These are phyloP conservation scores for Camponotus vicinus DNA, from an alignment of 1,140 invertebrate genomes.

Conservation along the genomic window DNA sequence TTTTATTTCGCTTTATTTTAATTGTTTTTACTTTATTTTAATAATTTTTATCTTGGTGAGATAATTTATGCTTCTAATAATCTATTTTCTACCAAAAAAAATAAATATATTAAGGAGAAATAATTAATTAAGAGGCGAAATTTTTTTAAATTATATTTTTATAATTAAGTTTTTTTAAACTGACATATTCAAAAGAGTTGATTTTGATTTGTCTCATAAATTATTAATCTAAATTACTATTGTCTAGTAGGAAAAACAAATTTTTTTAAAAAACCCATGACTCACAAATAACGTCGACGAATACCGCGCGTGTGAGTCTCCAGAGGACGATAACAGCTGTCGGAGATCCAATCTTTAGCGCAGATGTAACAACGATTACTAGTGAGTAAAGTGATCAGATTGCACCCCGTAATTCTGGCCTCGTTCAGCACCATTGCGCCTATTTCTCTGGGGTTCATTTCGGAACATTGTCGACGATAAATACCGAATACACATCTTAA, in stretches of 20 bases:
- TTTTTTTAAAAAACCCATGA: slow-evolving; percentile 28
- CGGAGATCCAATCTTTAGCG: slow-evolving; percentile 82
- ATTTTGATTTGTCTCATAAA: slow-evolving; percentile 15
- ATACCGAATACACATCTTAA: slow-evolving; percentile 24
- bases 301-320: slow-evolving; percentile 64
- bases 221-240: background rate
- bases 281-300: slow-evolving; percentile 77
- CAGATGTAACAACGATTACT: slow-evolving; percentile 83
- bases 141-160: background rate
- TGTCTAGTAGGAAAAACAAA: background rate
- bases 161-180: slow-evolving; percentile 14
- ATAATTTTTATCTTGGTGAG: background rate
- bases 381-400: slow-evolving; percentile 83
- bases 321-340: slow-evolving; percentile 77
- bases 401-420: slow-evolving; percentile 79
- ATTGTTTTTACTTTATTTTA: background rate
- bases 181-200: background rate
- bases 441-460: slow-evolving; percentile 78
- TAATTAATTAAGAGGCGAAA: background rate
- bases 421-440: slow-evolving; percentile 76
- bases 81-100: background rate
- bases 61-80: background rate
- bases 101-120: background rate
- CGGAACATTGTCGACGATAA: slow-evolving; percentile 58
- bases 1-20: background rate